A percentile compares a stretch with the other conserved stretches of the same genome.
These are phyloP conservation scores for Diachrysia chrysitis DNA, from an alignment of 2,888 invertebrate species.

Conservation along the genomic window DNA sequence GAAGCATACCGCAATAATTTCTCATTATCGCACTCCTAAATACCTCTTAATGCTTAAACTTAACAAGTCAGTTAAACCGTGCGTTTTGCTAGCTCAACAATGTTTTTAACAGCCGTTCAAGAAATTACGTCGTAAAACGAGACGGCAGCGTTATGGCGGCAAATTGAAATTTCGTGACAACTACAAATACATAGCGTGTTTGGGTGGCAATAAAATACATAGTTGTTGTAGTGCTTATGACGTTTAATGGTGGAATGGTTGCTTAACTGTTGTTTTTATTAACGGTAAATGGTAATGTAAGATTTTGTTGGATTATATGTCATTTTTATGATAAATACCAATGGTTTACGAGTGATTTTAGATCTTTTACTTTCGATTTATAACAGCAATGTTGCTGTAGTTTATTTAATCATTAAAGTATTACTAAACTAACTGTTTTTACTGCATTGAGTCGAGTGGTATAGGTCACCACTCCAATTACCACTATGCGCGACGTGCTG, in stretches of 20 bases:
- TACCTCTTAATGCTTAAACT: slow-evolving; percentile 34
- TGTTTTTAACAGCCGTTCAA: slow-evolving; percentile 61
- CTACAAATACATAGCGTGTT: slow-evolving; percentile 53
- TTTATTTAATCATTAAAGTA: neutral
- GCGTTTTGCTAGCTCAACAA: slow-evolving; percentile 52
- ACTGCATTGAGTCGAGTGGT: too few species aligned
- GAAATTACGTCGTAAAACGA: slow-evolving; percentile 61
- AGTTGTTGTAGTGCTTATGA: slow-evolving; percentile 44
- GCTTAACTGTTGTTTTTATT: slow-evolving; percentile 8
- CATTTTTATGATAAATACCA: neutral
- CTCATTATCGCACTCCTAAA: slow-evolving; percentile 21
- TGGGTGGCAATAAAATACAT: slow-evolving; percentile 50
- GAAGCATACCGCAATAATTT: slow-evolving; percentile 12
- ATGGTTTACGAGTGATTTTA: neutral
- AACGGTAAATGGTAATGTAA: neutral
- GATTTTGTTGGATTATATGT: slow-evolving; percentile 1
- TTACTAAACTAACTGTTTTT: too few species aligned
- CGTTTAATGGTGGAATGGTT: slow-evolving; percentile 17
- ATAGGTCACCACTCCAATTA: too few species aligned
- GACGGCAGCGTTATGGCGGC: slow-evolving; percentile 54
- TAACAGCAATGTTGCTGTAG: neutral
- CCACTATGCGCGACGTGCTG: too few species aligned
- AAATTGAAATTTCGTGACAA: slow-evolving; percentile 66
- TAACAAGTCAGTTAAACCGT: slow-evolving; percentile 53
- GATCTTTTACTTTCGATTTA: neutral